phyloP scores from a whole-genome alignment of 2,888 invertebrate genomes.

The Harpalus rufipes region DNA sequence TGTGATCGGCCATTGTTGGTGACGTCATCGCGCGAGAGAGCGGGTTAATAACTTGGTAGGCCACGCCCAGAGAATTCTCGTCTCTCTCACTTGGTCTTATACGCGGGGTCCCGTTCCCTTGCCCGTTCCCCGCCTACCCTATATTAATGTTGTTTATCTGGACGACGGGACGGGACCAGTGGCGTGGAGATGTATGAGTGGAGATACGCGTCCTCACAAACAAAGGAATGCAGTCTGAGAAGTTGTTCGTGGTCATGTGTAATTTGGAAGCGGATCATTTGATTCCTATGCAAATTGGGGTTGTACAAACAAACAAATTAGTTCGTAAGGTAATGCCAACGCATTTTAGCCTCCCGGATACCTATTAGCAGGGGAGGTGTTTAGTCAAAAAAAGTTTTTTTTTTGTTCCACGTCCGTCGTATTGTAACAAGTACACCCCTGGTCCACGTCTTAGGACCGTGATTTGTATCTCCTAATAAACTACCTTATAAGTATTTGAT shows the following conservation, averaged over 20 bases:
- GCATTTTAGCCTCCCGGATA: neutral
- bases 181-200: conserved; percentile 40
- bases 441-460: too few species aligned
- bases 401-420: too few species aligned
- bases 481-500: too few species aligned
- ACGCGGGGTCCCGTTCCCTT: neutral
- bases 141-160: conserved; percentile 60
- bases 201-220: conserved; percentile 17
- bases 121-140: conserved; percentile 54
- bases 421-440: too few species aligned
- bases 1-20: conserved; percentile 62
- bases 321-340: neutral
- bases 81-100: conserved; percentile 42
- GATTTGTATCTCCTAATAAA: too few species aligned
- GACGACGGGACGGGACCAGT: conserved; percentile 3
- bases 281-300: conserved; percentile 56
- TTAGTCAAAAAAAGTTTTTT: neutral
- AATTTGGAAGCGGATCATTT: conserved; percentile 48
- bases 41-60: conserved; percentile 58
- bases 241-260: conserved; percentile 49
- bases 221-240: conserved; percentile 55
- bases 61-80: conserved; percentile 58
- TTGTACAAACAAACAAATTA: conserved; percentile 52
- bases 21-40: conserved; percentile 59
- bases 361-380: neutral